Conservation (phyloP, 2,888 invertebrate genomes). For the Hermodice carunculata region DNA sequence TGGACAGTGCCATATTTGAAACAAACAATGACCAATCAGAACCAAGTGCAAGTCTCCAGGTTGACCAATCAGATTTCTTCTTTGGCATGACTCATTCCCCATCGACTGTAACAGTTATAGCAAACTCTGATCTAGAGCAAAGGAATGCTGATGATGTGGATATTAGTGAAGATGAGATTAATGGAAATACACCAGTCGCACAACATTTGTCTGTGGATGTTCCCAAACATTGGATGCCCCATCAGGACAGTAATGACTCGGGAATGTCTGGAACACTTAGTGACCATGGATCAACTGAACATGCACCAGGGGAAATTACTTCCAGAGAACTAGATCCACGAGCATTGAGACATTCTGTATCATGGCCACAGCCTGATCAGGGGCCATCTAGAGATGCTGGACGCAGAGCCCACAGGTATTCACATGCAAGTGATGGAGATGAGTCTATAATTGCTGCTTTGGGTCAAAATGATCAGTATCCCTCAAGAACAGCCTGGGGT, state of each 20-base stretch:
- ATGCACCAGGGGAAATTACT: too few species aligned
- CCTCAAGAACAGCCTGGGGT: background rate
- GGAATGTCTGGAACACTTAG: too few species aligned
- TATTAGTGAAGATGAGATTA: background rate
- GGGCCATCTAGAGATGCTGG: too few species aligned
- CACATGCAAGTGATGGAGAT: too few species aligned
- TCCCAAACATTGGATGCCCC: conserved; percentile 2
- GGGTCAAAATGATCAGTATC: background rate
- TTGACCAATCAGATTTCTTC: too few species aligned
- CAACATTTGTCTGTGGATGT: background rate
- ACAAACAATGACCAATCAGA: too few species aligned
- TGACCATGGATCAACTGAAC: too few species aligned
- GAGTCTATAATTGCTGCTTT: too few species aligned
- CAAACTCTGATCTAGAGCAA: conserved; percentile 1
- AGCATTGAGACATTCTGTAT: conserved; percentile 25
- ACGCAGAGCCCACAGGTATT: too few species aligned
- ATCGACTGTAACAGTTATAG: conserved; percentile 37
- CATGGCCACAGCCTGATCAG: conserved; percentile 36
- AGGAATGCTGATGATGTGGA: background rate
- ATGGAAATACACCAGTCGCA: background rate
- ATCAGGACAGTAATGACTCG: conserved; percentile 58
- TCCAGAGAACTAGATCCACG: conserved; percentile 2
- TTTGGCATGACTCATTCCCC: conserved; percentile 41
- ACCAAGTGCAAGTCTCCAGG: too few species aligned
- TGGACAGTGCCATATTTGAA: too few species aligned